Evolutionary conservation across 2,888 invertebrate species (phyloP).

Genomic region (Drosophila greeni): DNA sequence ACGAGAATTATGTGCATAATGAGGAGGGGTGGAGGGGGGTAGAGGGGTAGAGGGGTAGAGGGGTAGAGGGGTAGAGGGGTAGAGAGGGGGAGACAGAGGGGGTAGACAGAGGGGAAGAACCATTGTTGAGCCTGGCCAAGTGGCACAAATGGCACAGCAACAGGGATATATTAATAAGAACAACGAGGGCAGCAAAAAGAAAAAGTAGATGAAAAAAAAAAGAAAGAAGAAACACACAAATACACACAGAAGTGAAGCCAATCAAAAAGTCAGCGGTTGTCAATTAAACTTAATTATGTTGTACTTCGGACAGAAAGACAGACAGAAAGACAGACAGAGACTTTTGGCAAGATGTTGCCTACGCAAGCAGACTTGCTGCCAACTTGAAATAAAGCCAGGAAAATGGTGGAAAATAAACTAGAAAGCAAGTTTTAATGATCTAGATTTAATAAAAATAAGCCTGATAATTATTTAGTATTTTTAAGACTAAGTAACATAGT

Average conservation of each 20-base stretch:
- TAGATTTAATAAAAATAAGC: background rate
- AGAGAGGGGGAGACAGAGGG: background rate
- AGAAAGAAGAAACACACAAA: background rate
- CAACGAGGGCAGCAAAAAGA: conserved; percentile 4
- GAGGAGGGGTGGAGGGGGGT: conserved; percentile 7
- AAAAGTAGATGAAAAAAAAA: background rate
- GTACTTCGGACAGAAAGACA: conserved; percentile 41
- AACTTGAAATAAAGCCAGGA: background rate
- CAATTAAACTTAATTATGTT: conserved; percentile 73
- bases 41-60: background rate
- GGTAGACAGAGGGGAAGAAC: background rate
- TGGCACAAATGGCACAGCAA: conserved; percentile 18
- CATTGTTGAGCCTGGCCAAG: conserved; percentile 29
- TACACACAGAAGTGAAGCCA: conserved; percentile 48
- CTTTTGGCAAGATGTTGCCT: conserved; percentile 56
- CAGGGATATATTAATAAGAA: conserved; percentile 17
- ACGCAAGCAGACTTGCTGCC: conserved; percentile 8
- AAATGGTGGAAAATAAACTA: background rate
- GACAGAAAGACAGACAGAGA: conserved; percentile 13
- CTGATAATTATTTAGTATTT: background rate
- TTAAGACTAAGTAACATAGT: too few relatives aligned
- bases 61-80: background rate
- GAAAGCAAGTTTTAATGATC: background rate
- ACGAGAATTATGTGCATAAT: conserved; percentile 24
- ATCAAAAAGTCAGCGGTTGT: conserved; percentile 72